Evolutionary conservation across 2,113 vertebrate genomes (phyloP).

Genomic region (Vulpes vulpes): DNA sequence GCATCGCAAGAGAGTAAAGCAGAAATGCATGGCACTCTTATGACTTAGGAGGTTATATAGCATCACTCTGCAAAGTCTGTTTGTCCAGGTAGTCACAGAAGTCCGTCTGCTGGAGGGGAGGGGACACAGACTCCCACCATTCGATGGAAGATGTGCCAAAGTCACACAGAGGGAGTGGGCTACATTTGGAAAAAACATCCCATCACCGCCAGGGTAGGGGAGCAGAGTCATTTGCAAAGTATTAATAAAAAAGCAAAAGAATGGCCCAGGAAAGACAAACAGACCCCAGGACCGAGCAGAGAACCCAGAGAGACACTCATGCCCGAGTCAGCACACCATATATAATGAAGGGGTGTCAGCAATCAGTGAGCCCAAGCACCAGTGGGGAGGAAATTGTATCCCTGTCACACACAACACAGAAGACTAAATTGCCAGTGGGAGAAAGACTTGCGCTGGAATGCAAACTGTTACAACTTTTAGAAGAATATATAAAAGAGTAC

Average conservation of each 20-base stretch:
- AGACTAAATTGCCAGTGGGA: background rate
- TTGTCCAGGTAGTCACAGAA: background rate
- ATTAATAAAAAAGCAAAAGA: fast-evolving
- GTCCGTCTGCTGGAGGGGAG: background rate
- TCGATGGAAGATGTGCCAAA: background rate
- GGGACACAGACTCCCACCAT: background rate
- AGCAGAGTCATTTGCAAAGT: background rate
- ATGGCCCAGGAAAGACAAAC: fast-evolving
- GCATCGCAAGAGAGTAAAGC: background rate
- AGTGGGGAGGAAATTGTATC: background rate
- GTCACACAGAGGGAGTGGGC: background rate
- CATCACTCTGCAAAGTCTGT: background rate
- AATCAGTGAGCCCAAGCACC: fast-evolving
- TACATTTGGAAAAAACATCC: background rate
- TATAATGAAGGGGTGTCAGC: fast-evolving
- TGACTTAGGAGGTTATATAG: fast-evolving
- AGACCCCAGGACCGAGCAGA: background rate
- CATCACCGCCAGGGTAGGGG: background rate
- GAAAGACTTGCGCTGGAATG: background rate
- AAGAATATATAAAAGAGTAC: background rate
- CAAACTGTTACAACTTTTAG: background rate
- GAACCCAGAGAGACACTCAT: fast-evolving
- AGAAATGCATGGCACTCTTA: fast-evolving
- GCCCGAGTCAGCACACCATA: fast-evolving
- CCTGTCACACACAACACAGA: background rate